A percentile compares a stretch with the other conserved stretches of the same genome.
Conservation (phyloP, 64 coral and sea anemone species). For the Actinia tenebrosa region DNA sequence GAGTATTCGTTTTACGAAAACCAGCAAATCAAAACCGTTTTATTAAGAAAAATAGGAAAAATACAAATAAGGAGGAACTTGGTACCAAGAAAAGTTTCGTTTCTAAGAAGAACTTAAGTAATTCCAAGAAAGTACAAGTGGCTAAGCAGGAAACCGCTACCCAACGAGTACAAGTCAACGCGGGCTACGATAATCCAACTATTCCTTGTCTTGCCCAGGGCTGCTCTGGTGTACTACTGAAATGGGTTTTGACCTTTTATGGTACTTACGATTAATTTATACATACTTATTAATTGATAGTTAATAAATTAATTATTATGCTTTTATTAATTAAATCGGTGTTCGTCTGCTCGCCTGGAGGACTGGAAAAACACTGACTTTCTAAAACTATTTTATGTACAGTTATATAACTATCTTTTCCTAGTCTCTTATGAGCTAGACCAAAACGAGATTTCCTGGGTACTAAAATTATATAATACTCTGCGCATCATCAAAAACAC, state of each 20-base stretch:
- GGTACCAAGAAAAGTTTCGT: constrained; percentile 41
- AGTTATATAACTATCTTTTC: neutral
- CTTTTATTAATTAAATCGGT: constrained; percentile 8
- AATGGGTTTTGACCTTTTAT: constrained; percentile 82
- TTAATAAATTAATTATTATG: constrained; percentile 7
- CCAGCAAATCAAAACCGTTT: neutral
- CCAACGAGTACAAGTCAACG: constrained; percentile 95
- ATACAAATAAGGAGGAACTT: constrained; percentile 33
- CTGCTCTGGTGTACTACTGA: constrained; percentile 86
- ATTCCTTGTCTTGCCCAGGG: constrained; percentile 73
- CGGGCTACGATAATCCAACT: constrained; percentile 91
- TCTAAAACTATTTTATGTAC: neutral
- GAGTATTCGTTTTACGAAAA: constrained; percentile 8
- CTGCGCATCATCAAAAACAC: neutral
- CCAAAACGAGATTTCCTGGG: neutral
- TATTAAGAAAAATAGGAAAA: constrained; percentile 34
- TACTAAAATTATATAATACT: neutral
- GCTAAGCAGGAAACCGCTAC: constrained; percentile 83
- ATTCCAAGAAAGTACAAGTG: constrained; percentile 90
- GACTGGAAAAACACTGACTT: constrained; percentile 1
- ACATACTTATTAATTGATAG: constrained; percentile 6
- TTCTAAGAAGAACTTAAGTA: constrained; percentile 49
- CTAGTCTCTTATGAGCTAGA: neutral
- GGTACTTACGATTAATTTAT: constrained; percentile 49
- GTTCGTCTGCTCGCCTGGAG: neutral